Conservation (phyloP, 2,888 invertebrate genomes). For the Rotaria magnacalcarata region DNA sequence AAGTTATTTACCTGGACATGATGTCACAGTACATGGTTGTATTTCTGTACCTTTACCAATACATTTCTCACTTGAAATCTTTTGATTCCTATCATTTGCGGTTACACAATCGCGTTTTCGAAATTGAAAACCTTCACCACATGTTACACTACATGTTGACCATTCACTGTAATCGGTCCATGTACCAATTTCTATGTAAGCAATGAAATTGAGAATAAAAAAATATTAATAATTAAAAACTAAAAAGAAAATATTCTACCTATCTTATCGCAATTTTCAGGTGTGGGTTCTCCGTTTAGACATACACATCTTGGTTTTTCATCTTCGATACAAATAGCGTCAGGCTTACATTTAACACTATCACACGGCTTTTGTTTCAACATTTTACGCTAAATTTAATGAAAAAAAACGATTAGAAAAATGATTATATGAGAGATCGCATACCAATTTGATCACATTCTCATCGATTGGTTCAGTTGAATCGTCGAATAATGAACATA, state of each 20-base stretch:
- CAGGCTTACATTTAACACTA: not conserved
- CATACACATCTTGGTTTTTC: not conserved
- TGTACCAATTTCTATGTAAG: not conserved
- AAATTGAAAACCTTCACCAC: slow-evolving; percentile 36
- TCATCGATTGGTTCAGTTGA: not conserved
- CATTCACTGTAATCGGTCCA: slow-evolving; percentile 13
- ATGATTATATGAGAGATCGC: not conserved
- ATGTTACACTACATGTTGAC: slow-evolving; percentile 37
- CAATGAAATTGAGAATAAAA: too few species aligned
- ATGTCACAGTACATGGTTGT: slow-evolving; percentile 5
- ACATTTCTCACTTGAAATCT: not conserved
- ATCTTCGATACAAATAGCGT: not conserved
- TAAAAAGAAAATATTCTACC: not conserved
- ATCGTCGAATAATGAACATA: not conserved
- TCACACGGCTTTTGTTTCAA: not conserved
- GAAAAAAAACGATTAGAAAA: not conserved
- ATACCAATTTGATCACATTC: not conserved
- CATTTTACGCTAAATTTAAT: not conserved
- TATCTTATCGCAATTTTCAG: not conserved
- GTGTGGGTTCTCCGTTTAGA: not conserved
- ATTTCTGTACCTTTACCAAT: slow-evolving; percentile 30
- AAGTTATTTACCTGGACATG: not conserved
- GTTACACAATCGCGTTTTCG: slow-evolving; percentile 32
- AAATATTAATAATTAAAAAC: too few species aligned
- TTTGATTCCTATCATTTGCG: not conserved